These are phyloP conservation scores for Neogobius melanostomus DNA, from an alignment of 2,113 vertebrate genomes.

Conservation along the genomic window DNA sequence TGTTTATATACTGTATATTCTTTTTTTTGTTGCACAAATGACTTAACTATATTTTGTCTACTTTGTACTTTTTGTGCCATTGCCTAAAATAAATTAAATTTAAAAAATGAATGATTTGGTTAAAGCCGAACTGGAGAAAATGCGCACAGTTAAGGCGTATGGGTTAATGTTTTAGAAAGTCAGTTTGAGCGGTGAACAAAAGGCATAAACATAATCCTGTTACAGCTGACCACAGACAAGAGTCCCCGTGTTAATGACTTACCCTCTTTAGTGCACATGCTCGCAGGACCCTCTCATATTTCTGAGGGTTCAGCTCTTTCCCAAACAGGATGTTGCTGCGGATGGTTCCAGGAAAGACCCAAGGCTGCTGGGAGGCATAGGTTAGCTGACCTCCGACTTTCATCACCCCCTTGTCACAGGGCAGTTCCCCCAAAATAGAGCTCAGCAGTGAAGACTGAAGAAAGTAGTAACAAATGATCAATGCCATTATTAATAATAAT, in stretches of 20 bases:
- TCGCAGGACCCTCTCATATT: constrained; percentile 85
- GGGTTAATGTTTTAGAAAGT: constrained; percentile 2
- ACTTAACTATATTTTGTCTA: too few relatives aligned
- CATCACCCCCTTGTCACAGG: constrained; percentile 79
- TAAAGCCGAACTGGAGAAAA: too few relatives aligned
- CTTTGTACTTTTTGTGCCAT: too few relatives aligned
- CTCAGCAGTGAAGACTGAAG: constrained; percentile 90
- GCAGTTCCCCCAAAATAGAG: constrained; percentile 87
- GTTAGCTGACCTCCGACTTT: constrained; percentile 84
- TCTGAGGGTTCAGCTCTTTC: constrained; percentile 84
- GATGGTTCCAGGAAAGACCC: constrained; percentile 96
- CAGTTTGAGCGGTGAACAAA: background rate
- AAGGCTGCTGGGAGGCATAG: constrained; percentile 94
- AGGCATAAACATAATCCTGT: background rate
- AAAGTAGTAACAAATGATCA: background rate
- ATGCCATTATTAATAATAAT: background rate
- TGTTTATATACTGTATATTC: too few relatives aligned
- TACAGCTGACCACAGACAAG: background rate
- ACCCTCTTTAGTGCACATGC: constrained; percentile 94
- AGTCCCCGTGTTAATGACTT: constrained; percentile 8
- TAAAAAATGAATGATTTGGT: too few relatives aligned
- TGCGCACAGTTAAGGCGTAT: too few relatives aligned
- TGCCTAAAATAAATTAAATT: too few relatives aligned
- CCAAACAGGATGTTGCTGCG: constrained; percentile 97
- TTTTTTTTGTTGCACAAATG: too few relatives aligned